Base-by-base conservation (phyloP, 2,113 vertebrate species). In the Nyctereutes procyonoides region DNA sequence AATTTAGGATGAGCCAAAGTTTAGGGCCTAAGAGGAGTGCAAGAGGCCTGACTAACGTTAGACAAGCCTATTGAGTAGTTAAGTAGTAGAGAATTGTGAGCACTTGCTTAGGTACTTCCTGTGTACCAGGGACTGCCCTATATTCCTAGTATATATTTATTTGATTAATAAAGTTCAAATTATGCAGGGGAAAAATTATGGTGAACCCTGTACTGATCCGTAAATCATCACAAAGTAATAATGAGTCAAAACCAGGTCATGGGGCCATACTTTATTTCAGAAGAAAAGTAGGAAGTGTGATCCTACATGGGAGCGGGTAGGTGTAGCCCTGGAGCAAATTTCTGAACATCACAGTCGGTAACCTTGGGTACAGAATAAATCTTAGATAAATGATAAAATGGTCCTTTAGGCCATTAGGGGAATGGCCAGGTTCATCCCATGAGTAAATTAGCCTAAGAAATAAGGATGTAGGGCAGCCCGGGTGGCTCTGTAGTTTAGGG, bases 111-210 rank as follows among this genome's bases (percentile, higher is more conserved):
- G 9, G 38, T 56, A 30, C 17, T 90, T 63, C 8, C 19, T 51
- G 8, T 26, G 8, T 71, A 51, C 16, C 38, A 38, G 10, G 1
- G 1, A n/a, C 2, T 60, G 8, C 19, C 26, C 2, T 56, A 2
- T 56, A n/a, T n/a, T 63, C 16, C 32, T 79, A 74, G 77, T 62
- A 77, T 77, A 71, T 83, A 73, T 14, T 43, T 20, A 69, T 89
- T 63, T 79, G 63, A 87, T 24, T 0, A 48, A 32, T 28, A 22
- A 55, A 43, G 14, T 69, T 95, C 15, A 90, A 26, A 63, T 67
- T 82, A 51, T 55, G 0, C 13, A 58, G 2, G 16, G 19, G 22
- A 93, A 16, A 90, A 76, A 65, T 6, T 32, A 0, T 24, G 1
- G 4, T 30, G 30, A 79, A 8, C 62, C 3, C 10, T 28, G 7